These are phyloP conservation scores for Hemibagrus guttatus DNA, from an alignment of 2,797 vertebrate species.

Conservation along the genomic window DNA sequence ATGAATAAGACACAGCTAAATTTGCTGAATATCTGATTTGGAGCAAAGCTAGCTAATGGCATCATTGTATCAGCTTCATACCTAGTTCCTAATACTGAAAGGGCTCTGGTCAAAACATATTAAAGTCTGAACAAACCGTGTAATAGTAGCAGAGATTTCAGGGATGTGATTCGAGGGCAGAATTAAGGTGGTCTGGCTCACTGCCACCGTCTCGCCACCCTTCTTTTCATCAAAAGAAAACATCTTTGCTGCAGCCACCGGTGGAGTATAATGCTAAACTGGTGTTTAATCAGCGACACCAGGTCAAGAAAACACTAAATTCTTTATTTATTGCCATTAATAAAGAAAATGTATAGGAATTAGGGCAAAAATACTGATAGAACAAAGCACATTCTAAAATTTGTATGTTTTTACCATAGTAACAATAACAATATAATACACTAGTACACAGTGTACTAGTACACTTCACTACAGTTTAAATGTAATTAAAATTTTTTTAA, in stretches of 20 bases:
- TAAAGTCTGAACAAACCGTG: background rate
- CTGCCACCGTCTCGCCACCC: background rate
- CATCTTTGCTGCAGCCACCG: background rate
- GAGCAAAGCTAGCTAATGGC: too few relatives aligned
- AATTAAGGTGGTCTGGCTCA: background rate
- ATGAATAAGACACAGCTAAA: background rate
- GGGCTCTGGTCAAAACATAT: background rate
- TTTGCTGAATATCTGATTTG: background rate
- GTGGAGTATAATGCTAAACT: background rate
- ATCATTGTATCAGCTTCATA: background rate
- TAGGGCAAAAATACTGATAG: background rate
- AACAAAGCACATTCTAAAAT: background rate
- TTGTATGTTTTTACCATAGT: too few relatives aligned
- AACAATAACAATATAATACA: background rate
- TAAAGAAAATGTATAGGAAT: background rate
- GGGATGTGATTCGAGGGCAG: background rate
- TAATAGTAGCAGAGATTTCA: background rate
- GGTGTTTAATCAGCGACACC: background rate
- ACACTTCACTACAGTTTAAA: background rate
- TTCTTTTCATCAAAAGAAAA: background rate
- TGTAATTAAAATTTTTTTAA: too few relatives aligned
- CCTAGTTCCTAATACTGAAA: background rate
- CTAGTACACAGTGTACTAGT: background rate
- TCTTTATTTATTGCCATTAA: background rate
- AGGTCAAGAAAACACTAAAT: background rate